phyloP scores from a whole-genome alignment of 2,113 vertebrate genomes.

The Austrofundulus limnaeus region DNA sequence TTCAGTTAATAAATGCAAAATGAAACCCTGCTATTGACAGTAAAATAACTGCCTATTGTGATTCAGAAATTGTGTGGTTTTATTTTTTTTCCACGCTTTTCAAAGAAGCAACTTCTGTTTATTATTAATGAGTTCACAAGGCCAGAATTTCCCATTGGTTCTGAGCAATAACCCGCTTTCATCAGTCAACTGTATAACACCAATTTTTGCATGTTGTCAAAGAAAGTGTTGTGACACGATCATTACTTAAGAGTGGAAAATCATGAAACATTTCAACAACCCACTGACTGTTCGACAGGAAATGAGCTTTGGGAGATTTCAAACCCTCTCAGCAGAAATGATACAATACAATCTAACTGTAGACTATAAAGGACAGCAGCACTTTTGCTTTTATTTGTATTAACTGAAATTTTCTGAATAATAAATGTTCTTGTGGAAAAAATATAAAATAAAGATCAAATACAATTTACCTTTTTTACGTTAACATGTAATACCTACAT shows the following conservation, averaged over 20 bases:
- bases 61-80: background rate
- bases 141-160: slow-evolving; percentile 13
- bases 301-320: slow-evolving; percentile 13
- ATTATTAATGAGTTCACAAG: background rate
- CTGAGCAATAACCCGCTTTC: slow-evolving; percentile 14
- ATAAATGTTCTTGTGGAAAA: too few relatives aligned
- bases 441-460: too few relatives aligned
- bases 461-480: too few relatives aligned
- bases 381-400: slow-evolving; percentile 34
- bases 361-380: background rate
- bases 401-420: background rate
- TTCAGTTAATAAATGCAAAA: background rate
- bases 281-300: slow-evolving; percentile 27
- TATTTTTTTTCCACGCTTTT: background rate
- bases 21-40: background rate
- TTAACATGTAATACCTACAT: too few relatives aligned
- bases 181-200: slow-evolving; percentile 2
- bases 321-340: background rate
- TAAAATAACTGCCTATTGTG: background rate
- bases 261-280: slow-evolving; percentile 32
- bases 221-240: slow-evolving; percentile 37
- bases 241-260: slow-evolving; percentile 53
- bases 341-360: background rate
- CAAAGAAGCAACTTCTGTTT: background rate
- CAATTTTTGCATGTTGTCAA: slow-evolving; percentile 1